Conservation (phyloP, 2,113 vertebrate species). For the Pollimyrus isidori region DNA sequence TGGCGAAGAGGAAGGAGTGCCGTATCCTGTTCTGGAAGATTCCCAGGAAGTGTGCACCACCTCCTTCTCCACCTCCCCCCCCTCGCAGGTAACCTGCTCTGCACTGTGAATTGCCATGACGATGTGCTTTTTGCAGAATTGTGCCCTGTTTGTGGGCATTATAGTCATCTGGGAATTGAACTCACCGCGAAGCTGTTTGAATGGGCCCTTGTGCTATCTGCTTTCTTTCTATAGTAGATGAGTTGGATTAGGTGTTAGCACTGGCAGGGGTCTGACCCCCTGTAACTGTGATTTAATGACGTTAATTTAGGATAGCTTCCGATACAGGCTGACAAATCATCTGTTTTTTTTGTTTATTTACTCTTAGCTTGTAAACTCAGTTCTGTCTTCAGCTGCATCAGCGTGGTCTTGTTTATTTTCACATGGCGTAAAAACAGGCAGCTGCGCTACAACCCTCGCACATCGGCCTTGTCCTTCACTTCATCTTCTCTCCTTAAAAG, state of each 20-base stretch:
- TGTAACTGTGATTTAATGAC: background rate
- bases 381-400: background rate
- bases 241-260: background rate
- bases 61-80: conserved; percentile 96
- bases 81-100: conserved; percentile 76
- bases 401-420: conserved; percentile 19
- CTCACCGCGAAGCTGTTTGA: background rate
- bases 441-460: conserved; percentile 2
- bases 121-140: no score
- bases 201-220: background rate
- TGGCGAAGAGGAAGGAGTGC: conserved; percentile 71
- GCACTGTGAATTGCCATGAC: background rate
- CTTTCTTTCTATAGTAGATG: background rate
- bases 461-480: conserved; percentile 18
- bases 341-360: no score
- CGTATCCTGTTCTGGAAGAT: conserved; percentile 79
- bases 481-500: conserved; percentile 26
- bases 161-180: background rate
- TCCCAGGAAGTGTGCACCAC: conserved; percentile 96
- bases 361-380: background rate
- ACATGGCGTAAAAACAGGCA: background rate
- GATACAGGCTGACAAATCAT: background rate
- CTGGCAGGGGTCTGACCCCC: background rate
- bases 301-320: background rate
- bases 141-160: background rate